phyloP scores from a whole-genome alignment of 1,140 invertebrate genomes.

The Drosophila miranda region DNA sequence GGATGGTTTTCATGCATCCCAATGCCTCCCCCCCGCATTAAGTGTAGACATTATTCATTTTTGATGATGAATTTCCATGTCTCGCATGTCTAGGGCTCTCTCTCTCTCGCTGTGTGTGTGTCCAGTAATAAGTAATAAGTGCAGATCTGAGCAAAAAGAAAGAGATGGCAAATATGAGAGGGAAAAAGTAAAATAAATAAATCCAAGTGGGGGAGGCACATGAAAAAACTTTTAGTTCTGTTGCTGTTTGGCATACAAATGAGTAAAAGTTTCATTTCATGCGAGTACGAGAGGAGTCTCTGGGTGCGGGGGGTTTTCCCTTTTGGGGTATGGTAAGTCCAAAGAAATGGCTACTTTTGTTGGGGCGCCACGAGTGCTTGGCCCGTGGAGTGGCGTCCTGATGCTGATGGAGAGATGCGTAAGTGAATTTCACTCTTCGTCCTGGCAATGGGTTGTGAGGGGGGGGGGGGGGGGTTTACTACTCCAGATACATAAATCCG shows the following conservation, averaged over 20 bases:
- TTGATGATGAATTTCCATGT: constrained; percentile 81
- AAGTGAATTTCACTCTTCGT: constrained; percentile 22
- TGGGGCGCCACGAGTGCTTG: background rate
- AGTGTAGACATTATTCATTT: constrained; percentile 82
- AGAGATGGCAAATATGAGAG: background rate
- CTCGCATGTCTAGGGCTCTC: constrained; percentile 76
- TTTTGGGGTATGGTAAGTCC: constrained; percentile 1
- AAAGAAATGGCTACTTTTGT: constrained; percentile 32
- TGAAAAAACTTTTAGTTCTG: constrained; percentile 76
- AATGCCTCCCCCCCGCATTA: constrained; percentile 68
- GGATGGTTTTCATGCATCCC: constrained; percentile 18
- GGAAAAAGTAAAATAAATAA: constrained; percentile 44
- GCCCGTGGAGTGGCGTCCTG: background rate
- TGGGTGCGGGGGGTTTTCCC: background rate
- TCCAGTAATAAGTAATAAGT: constrained; percentile 80
- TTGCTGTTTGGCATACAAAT: constrained; percentile 79
- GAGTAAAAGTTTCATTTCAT: constrained; percentile 68
- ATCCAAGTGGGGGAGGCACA: constrained; percentile 55
- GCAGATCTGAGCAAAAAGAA: constrained; percentile 53
- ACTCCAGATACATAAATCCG: too few relatives aligned
- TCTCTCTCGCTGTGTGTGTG: constrained; percentile 30
- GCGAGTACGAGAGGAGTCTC: background rate
- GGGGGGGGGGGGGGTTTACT: too few relatives aligned
- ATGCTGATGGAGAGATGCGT: constrained; percentile 12
- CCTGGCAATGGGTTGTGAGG: too few relatives aligned